Base-by-base conservation (phyloP, 2,113 vertebrate genomes). In the Thermophis baileyi region DNA sequence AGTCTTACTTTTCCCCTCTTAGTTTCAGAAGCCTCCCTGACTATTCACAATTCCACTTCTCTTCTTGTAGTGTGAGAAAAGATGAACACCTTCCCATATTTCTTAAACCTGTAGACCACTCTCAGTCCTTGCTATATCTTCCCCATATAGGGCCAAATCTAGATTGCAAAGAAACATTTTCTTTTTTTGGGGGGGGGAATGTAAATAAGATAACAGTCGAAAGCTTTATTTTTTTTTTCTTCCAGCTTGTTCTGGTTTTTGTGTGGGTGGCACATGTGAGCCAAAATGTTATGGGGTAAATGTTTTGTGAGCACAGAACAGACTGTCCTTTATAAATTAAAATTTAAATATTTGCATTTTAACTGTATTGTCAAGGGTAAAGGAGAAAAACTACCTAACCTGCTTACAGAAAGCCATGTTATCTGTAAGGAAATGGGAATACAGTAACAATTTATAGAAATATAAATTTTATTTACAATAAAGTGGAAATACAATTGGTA, bases 201-300 rank as follows among this genome's bases (percentile, higher is more conserved):
- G 49, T 55, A 89, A 89, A 85, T 35, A 18, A 89, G 69, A 60
- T 46, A 93, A 57, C 60, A 92, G 85, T 92, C 94, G 95, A 97
- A 95, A 95, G 95, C 95, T 96, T 96, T 88, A 10, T 95, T 93
- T 96, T 96, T 96, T 96, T 96, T 95, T 94, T 89, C 94, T 93
- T 95, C 92, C 90, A 53, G 92, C 90, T 97, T 95, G 9, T 94
- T 96, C 95, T 97, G 96, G 97, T 95, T 97, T 97, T 94, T 97
- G 98, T 87, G 98, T 98, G 97, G 97, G 98, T 94, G 96, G 97
- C 95, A 97, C 96, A 96, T 93, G 95, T 92, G 96, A 97, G 93
- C 97, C 96, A 96, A 97, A 98, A 98, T 97, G 97, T 97, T 98
- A 97, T 95, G 97, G 97, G 97, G 96, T 95, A 96, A 96, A 94